phyloP scores from a whole-genome alignment of 2,888 invertebrate genomes.

The Epistrophe grossulariae region DNA sequence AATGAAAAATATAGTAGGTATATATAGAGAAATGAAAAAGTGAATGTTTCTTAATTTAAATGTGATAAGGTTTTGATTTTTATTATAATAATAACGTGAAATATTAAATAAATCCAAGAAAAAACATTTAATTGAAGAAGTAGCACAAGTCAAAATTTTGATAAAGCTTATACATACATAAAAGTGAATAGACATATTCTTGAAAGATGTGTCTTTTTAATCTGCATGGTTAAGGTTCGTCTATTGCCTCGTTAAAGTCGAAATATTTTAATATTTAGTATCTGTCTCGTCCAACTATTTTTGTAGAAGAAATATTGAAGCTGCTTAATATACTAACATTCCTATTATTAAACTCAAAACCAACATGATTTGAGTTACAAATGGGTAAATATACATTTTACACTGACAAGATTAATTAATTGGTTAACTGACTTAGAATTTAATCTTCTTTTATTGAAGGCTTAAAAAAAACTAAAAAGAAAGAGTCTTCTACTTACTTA shows the following conservation, averaged over 20 bases:
- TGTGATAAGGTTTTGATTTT: constrained; percentile 3
- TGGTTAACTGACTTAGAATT: not conserved
- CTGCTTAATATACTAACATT: too few relatives aligned
- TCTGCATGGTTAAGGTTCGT: not conserved
- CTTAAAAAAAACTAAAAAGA: too few relatives aligned
- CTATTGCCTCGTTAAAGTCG: too few relatives aligned
- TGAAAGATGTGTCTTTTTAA: not conserved
- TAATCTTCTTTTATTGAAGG: not conserved
- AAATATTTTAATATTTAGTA: too few relatives aligned
- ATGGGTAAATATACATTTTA: not conserved
- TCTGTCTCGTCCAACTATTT: too few relatives aligned
- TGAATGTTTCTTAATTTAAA: constrained; percentile 1
- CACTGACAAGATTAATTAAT: not conserved
- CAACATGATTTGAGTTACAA: too few relatives aligned
- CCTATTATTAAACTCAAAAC: too few relatives aligned
- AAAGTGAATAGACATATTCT: not conserved
- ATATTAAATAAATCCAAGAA: not conserved
- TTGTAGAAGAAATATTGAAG: too few relatives aligned
- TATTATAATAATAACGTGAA: constrained; percentile 5
- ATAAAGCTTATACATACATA: not conserved
- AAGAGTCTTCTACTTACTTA: not conserved
- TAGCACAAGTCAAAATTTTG: constrained; percentile 4
- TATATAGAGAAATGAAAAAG: not conserved
- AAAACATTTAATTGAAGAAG: constrained; percentile 8
- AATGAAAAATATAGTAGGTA: not conserved